phyloP scores from a whole-genome alignment of 2,888 invertebrate genomes.

The Drosophila recens region DNA sequence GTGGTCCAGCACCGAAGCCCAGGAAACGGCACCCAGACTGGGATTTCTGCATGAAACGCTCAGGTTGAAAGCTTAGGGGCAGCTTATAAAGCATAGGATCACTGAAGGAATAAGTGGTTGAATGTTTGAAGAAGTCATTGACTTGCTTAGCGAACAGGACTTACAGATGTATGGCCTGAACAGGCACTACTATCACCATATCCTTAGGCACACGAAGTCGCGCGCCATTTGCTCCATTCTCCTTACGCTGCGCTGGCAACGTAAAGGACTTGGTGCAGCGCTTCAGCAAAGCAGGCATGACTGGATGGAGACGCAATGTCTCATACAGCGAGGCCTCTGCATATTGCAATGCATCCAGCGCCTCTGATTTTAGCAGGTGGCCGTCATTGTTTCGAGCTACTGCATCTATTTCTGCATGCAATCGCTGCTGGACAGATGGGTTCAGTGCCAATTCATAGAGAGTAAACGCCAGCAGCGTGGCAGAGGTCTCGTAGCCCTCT shows the following conservation, averaged over 20 bases:
- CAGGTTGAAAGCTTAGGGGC: constrained; percentile 66
- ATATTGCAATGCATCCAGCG: constrained; percentile 66
- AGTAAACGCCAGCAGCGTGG: constrained; percentile 73
- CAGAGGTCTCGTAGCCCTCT: constrained; percentile 81
- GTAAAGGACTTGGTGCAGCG: constrained; percentile 71
- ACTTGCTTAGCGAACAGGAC: constrained; percentile 4
- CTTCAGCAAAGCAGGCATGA: constrained; percentile 76
- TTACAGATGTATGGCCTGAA: constrained; percentile 77
- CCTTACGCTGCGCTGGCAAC: constrained; percentile 57
- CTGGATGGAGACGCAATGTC: constrained; percentile 76
- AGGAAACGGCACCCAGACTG: constrained; percentile 63
- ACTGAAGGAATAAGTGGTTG: constrained; percentile 38
- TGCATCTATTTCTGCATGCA: constrained; percentile 69
- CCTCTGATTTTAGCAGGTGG: constrained; percentile 50
- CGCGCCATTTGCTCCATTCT: neutral
- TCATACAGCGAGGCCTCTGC: constrained; percentile 74
- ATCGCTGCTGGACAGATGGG: constrained; percentile 52
- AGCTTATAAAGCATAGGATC: constrained; percentile 65
- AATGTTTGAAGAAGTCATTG: neutral
- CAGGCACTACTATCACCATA: constrained; percentile 73
- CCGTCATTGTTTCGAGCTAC: constrained; percentile 55
- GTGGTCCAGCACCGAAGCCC: constrained; percentile 79
- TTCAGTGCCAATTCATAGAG: constrained; percentile 68
- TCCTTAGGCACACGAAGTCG: constrained; percentile 49
- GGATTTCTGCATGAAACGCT: constrained; percentile 60